These are phyloP conservation scores for Streblospio benedicti DNA, from an alignment of 1,140 invertebrate genomes.

Conservation along the genomic window DNA sequence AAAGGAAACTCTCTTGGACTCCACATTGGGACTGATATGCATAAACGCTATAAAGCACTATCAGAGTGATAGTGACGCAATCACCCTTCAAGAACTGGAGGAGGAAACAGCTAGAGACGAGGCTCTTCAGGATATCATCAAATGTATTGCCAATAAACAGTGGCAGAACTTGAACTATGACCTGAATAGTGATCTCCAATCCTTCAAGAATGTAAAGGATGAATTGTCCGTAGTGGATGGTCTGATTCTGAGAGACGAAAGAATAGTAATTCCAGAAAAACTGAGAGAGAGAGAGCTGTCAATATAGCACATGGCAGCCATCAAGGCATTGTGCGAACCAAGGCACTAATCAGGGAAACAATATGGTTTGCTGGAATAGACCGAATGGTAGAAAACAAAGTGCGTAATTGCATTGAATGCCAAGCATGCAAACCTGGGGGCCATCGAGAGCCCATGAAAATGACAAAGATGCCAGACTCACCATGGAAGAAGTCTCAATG, in stretches of 20 bases:
- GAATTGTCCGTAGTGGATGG: background rate
- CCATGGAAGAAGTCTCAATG: background rate
- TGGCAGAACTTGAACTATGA: background rate
- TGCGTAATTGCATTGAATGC: background rate
- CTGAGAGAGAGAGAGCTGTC: background rate
- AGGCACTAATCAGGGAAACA: background rate
- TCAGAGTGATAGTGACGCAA: too few relatives aligned
- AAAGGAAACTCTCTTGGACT: too few relatives aligned
- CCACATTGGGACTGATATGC: too few relatives aligned
- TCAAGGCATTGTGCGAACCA: background rate
- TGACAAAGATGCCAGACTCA: background rate
- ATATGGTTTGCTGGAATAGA: background rate
- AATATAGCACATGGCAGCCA: background rate
- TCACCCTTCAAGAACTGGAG: constrained; percentile 4
- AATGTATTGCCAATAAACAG: background rate
- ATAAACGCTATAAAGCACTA: too few relatives aligned
- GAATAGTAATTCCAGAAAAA: background rate
- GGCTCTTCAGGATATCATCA: background rate
- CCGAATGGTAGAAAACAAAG: background rate
- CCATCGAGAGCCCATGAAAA: background rate
- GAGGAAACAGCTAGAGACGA: background rate
- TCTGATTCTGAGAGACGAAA: background rate
- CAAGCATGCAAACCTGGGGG: background rate
- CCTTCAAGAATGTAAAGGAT: background rate
- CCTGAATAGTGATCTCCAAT: background rate